Conservation (phyloP, 1,140 invertebrate genomes). For the Goniozus legneri region DNA sequence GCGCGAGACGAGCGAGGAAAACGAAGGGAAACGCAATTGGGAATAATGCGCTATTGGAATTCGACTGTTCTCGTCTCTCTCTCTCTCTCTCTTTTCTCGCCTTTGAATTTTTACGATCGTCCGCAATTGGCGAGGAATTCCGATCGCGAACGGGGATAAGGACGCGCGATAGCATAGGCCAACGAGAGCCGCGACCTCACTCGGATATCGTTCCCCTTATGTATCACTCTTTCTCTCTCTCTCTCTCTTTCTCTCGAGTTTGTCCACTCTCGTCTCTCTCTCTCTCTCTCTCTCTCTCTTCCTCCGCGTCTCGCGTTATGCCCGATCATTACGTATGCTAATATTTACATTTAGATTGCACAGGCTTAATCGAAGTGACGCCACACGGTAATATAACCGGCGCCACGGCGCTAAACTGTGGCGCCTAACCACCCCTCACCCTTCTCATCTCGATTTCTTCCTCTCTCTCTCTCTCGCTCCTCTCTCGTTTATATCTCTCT, state of each 20-base stretch:
- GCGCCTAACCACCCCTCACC: constrained; percentile 25
- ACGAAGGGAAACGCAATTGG: not conserved
- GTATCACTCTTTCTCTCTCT: too few species aligned
- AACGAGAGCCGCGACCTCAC: too few species aligned
- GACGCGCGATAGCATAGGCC: too few species aligned
- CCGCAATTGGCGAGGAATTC: too few species aligned
- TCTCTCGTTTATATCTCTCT: constrained; percentile 12
- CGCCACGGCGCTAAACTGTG: constrained; percentile 48
- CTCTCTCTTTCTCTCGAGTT: constrained; percentile 2
- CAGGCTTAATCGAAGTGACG: constrained; percentile 51
- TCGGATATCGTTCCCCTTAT: too few species aligned
- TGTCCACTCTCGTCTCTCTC: too few species aligned
- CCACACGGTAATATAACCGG: constrained; percentile 49
- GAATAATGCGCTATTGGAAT: too few species aligned
- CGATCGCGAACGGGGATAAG: too few species aligned
- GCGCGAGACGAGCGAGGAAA: not conserved
- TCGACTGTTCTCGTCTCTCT: too few species aligned
- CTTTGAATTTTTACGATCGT: too few species aligned
- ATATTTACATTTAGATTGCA: constrained; percentile 53
- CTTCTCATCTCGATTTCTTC: constrained; percentile 10
- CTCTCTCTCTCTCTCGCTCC: constrained; percentile 1
- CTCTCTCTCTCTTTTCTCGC: too few species aligned
- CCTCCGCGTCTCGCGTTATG: constrained; percentile 22
- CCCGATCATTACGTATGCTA: constrained; percentile 48
- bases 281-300: constrained; percentile 2